Conservation (phyloP, 2,113 vertebrate species). For the Nyctereutes procyonoides region DNA sequence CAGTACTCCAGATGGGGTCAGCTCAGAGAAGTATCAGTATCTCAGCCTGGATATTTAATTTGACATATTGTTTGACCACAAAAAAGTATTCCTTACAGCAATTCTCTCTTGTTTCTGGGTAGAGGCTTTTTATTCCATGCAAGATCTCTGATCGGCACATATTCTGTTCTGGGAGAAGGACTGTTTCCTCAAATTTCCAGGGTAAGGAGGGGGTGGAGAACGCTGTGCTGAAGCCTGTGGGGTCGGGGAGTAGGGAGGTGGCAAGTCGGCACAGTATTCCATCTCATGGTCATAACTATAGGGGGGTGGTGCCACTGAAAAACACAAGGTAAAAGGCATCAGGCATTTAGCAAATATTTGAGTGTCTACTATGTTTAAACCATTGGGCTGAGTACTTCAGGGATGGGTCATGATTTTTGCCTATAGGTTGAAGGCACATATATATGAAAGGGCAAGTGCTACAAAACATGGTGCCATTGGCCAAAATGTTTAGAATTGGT, state of each 20-base stretch:
- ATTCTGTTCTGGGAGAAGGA: neutral
- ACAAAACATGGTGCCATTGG: neutral
- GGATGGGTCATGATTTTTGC: neutral
- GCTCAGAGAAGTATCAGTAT: neutral
- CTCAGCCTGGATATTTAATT: neutral
- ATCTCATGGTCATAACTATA: constrained; percentile 92
- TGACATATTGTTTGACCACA: neutral
- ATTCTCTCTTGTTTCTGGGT: neutral
- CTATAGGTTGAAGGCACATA: neutral
- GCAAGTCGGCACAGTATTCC: constrained; percentile 88
- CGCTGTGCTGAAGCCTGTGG: constrained; percentile 85
- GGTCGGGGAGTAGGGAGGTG: constrained; percentile 92
- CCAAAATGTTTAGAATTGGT: neutral
- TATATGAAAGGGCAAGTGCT: neutral
- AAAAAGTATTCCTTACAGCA: neutral
- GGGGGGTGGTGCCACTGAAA: constrained; percentile 91
- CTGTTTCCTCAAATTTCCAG: constrained; percentile 91
- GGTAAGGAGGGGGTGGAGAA: constrained; percentile 93
- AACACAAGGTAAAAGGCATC: constrained; percentile 53
- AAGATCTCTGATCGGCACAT: constrained; percentile 40
- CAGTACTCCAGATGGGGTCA: neutral
- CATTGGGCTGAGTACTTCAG: neutral
- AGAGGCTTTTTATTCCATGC: constrained; percentile 21
- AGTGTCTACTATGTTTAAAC: neutral
- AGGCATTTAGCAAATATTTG: neutral